A percentile compares a stretch with the other conserved stretches of the same genome.
phyloP scores from a whole-genome alignment of 2,797 vertebrate genomes.

The Urosaurus nigricauda region DNA sequence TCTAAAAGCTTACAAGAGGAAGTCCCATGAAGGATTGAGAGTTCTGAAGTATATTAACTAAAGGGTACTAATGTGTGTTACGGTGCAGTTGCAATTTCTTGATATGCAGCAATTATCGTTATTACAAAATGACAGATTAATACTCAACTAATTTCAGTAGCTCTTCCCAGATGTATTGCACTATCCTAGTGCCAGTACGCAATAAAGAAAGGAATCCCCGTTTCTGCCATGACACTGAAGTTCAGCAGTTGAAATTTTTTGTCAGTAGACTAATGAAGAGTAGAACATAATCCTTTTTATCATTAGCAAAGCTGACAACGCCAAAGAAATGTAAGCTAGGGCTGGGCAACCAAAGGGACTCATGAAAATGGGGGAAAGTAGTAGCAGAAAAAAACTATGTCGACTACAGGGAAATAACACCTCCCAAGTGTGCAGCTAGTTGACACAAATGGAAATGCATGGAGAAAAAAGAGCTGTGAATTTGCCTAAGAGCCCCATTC shows the following conservation, averaged over 20 bases:
- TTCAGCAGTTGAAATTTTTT: constrained; percentile 52
- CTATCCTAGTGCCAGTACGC: constrained; percentile 7
- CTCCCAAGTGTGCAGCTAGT: constrained; percentile 63
- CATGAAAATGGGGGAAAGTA: constrained; percentile 68
- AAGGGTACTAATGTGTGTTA: constrained; percentile 34
- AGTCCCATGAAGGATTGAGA: not conserved
- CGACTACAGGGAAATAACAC: constrained; percentile 66
- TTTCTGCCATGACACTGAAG: constrained; percentile 23
- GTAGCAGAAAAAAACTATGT: constrained; percentile 49
- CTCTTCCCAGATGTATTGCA: constrained; percentile 60
- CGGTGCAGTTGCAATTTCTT: constrained; percentile 5
- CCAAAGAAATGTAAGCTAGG: constrained; percentile 42
- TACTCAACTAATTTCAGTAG: constrained; percentile 57
- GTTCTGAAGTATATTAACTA: constrained; percentile 27
- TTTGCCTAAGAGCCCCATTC: constrained; percentile 63
- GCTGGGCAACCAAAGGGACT: constrained; percentile 49
- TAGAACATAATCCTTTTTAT: constrained; percentile 52
- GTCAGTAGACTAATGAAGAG: constrained; percentile 51
- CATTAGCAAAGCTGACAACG: constrained; percentile 54
- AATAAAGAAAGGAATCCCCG: constrained; percentile 41
- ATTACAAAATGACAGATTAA: constrained; percentile 50
- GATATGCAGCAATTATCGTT: constrained; percentile 43
- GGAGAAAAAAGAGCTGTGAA: constrained; percentile 64
- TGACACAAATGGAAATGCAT: constrained; percentile 68
- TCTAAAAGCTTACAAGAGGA: constrained; percentile 8